phyloP scores from a whole-genome alignment of 2,113 vertebrate species.

The Rhinopomastus cyanomelas region DNA sequence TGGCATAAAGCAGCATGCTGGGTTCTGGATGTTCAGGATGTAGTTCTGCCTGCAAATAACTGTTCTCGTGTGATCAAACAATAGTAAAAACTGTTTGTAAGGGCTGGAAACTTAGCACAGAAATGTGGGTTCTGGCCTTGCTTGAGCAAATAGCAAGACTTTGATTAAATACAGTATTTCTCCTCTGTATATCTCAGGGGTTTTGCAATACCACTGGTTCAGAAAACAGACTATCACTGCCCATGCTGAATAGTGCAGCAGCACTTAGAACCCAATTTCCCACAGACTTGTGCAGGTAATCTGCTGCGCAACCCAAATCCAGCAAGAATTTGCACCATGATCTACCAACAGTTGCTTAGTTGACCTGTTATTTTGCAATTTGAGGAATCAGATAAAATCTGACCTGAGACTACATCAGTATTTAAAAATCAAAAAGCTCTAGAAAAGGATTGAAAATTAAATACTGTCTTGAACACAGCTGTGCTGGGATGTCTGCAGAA shows the following conservation, averaged over 20 bases:
- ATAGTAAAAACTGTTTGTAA: background rate
- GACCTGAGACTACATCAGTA: background rate
- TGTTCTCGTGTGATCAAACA: background rate
- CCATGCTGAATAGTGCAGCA: background rate
- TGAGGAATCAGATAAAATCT: background rate
- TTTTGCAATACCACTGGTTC: background rate
- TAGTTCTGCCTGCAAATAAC: conserved; percentile 43
- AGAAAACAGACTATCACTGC: background rate
- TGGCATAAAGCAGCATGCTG: conserved; percentile 15
- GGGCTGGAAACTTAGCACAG: background rate
- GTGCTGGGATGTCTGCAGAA: background rate
- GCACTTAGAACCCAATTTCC: background rate
- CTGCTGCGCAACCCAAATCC: background rate
- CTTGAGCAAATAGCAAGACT: background rate
- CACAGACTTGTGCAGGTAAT: background rate
- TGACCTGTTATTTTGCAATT: background rate
- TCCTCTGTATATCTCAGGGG: background rate
- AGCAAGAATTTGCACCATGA: background rate
- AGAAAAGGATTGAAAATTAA: background rate
- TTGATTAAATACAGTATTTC: background rate
- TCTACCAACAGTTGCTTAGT: background rate
- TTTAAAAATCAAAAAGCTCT: background rate
- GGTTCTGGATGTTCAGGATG: conserved; percentile 4
- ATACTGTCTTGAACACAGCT: background rate
- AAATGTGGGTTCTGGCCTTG: background rate